These are phyloP conservation scores for Apodemia mormo DNA, from an alignment of 2,888 invertebrate genomes.

Conservation along the genomic window DNA sequence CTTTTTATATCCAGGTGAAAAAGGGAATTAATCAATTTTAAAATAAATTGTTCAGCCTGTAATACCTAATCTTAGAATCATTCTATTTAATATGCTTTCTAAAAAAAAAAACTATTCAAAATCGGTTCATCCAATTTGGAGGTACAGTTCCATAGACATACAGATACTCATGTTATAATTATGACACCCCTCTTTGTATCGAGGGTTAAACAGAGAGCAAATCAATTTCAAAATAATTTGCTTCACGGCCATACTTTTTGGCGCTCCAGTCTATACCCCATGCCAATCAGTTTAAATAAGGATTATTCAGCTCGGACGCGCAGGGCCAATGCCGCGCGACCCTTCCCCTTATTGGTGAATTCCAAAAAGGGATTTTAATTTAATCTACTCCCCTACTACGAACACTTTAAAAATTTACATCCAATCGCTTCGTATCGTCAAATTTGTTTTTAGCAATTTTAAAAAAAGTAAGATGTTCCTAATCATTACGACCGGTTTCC, in stretches of 20 bases:
- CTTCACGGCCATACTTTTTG: constrained; percentile 18
- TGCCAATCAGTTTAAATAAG: constrained; percentile 61
- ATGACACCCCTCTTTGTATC: too few relatives aligned
- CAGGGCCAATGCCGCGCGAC: constrained; percentile 69
- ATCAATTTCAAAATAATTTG: background rate
- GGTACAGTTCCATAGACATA: too few relatives aligned
- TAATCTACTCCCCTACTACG: constrained; percentile 71
- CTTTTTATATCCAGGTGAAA: too few relatives aligned
- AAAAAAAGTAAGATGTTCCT: too few relatives aligned
- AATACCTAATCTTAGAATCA: too few relatives aligned
- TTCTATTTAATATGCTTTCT: too few relatives aligned
- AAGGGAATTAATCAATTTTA: too few relatives aligned
- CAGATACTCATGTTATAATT: too few relatives aligned
- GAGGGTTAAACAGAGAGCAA: background rate
- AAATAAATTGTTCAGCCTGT: too few relatives aligned
- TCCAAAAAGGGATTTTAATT: constrained; percentile 78
- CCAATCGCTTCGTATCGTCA: constrained; percentile 5
- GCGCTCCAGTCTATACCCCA: constrained; percentile 40
- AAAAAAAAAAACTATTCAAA: too few relatives aligned
- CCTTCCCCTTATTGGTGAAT: constrained; percentile 77
- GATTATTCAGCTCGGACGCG: constrained; percentile 70
- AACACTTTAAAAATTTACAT: constrained; percentile 28
- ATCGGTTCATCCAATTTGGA: too few relatives aligned
- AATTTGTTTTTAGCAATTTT: constrained; percentile 1
- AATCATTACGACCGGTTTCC: too few relatives aligned